These are phyloP conservation scores for Channallabes apus DNA, from an alignment of 2,797 vertebrate species.

Conservation along the genomic window DNA sequence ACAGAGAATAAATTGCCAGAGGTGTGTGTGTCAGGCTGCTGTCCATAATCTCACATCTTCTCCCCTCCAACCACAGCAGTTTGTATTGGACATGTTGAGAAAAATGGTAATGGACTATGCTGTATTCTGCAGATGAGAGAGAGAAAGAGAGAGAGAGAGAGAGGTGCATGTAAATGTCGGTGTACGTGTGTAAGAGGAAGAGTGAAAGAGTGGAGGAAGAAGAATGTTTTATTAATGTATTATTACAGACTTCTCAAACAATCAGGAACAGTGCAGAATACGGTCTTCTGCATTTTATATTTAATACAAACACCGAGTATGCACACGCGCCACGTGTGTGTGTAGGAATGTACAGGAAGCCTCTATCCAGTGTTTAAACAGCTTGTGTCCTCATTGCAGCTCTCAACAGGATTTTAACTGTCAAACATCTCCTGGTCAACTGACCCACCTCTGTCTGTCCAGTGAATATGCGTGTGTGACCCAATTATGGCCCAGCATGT, in stretches of 20 bases:
- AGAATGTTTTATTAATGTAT: slow-evolving; percentile 28
- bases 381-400: slow-evolving; percentile 24
- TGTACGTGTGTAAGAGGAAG: not conserved
- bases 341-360: slow-evolving; percentile 13
- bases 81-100: slow-evolving; percentile 15
- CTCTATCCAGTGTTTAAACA: slow-evolving; percentile 36
- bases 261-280: slow-evolving; percentile 46
- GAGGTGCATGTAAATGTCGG: not conserved
- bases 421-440: slow-evolving; percentile 30
- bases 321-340: not conserved
- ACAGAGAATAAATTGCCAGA: not conserved
- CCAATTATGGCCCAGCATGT: slow-evolving; percentile 1
- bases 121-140: not conserved
- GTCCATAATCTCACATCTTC: slow-evolving; percentile 18
- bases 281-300: slow-evolving; percentile 31
- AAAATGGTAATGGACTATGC: not conserved
- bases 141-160: not conserved
- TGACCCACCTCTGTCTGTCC: slow-evolving; percentile 11
- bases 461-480: slow-evolving; percentile 8
- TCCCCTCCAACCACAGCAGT: not conserved
- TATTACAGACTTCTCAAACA: slow-evolving; percentile 54
- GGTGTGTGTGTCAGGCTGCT: slow-evolving; percentile 16
- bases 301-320: not conserved
- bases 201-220: not conserved
- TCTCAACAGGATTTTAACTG: slow-evolving; percentile 24